Percentiles rank a stretch among this genome's conserved stretches.
phyloP scores from a whole-genome alignment of 2,797 vertebrate genomes.

The Lithobates sylvaticus region DNA sequence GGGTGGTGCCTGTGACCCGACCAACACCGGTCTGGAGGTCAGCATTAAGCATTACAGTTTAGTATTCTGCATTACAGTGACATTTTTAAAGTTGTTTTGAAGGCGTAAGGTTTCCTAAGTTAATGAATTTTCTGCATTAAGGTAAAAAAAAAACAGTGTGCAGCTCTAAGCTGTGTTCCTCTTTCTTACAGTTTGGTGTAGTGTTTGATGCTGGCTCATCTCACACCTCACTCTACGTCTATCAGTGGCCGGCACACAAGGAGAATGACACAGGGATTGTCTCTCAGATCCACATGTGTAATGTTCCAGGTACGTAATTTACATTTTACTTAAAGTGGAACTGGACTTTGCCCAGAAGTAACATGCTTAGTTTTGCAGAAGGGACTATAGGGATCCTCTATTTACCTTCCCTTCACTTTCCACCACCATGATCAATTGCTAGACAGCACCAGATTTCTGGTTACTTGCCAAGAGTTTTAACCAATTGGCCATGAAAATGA shows the following conservation, averaged over 20 bases:
- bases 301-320: slow-evolving; percentile 75
- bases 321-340: neutral
- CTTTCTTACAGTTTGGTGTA: slow-evolving; percentile 73
- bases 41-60: too few species aligned
- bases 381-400: too few species aligned
- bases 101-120: too few species aligned
- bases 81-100: too few species aligned
- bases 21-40: too few species aligned
- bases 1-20: too few species aligned
- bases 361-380: neutral
- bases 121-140: neutral
- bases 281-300: slow-evolving; percentile 83
- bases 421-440: too few species aligned
- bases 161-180: neutral
- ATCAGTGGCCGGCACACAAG: slow-evolving; percentile 88
- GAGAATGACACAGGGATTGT: slow-evolving; percentile 88
- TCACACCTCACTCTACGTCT: slow-evolving; percentile 83
- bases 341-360: neutral
- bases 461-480: too few species aligned
- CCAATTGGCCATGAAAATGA: too few species aligned
- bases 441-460: too few species aligned
- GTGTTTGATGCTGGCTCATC: slow-evolving; percentile 85
- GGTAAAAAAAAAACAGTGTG: neutral
- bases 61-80: too few species aligned
- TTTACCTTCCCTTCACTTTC: too few species aligned